These are phyloP conservation scores for Aurelia coerulea DNA, from an alignment of 30 jellyfish, hydroid and myxozoan genomes.

Conservation along the genomic window DNA sequence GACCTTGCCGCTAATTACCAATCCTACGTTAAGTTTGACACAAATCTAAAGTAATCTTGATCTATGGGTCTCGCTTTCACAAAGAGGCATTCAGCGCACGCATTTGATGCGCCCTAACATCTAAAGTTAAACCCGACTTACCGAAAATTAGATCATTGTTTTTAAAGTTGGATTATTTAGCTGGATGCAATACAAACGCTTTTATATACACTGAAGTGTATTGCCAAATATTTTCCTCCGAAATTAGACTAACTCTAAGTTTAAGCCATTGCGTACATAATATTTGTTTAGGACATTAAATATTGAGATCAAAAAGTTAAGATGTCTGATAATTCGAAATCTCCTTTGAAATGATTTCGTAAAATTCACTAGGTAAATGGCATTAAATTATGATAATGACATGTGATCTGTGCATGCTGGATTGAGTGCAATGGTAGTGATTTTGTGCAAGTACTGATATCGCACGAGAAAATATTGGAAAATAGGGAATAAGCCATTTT, in stretches of 20 bases:
- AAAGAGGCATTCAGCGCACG: conserved; percentile 7
- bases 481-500: no score
- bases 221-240: conserved; percentile 5
- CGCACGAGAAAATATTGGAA: no score
- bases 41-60: conserved; percentile 47
- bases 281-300: no score
- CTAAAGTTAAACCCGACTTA: conserved; percentile 10
- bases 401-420: no score
- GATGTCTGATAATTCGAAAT: no score
- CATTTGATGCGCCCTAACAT: conserved; percentile 9
- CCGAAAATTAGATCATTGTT: conserved; percentile 5
- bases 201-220: neutral
- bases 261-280: no score
- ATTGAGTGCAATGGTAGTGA: no score
- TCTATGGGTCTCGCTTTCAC: conserved; percentile 5
- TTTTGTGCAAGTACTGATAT: no score
- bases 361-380: no score
- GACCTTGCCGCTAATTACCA: conserved; percentile 45
- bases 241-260: neutral
- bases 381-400: no score
- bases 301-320: no score
- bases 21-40: conserved; percentile 34
- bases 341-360: no score
- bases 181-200: neutral
- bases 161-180: neutral